Evolutionary conservation across 2,113 vertebrate genomes (phyloP), one percentile per base, ranked within the genome.

Genomic region (Triplophysa siluroides): DNA sequence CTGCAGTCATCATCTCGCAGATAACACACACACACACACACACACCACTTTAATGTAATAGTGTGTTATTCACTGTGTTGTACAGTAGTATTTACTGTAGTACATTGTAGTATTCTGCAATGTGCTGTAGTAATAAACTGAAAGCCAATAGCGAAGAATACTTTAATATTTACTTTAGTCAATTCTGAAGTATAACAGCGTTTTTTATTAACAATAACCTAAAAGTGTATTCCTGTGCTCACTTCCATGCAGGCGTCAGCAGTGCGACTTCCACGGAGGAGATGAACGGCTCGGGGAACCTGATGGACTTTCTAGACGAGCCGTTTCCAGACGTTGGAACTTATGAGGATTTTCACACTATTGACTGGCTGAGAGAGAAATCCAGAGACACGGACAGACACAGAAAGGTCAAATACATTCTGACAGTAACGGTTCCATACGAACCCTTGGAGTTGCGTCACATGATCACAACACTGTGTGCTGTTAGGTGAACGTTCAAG

Each of bases 301-400:
- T 98, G 81, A 98, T 98, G 97, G 97, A 99, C 88, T 98, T 99
- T 89, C 92, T 99, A 54, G 97, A 98, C 23, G 97, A 99, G 83
- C 96, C 98, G 10, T 95, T 98, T 85, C 97, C 97, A 0, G 98
- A 98, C 0, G 96, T 98, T 77, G 95, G 95, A 26, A 99, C 96
- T 0, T 99, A 99, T 0, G 97, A 98, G 67, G 98, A 99, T 88
- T 99, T 99, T 87, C 97, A 99, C 79, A 99, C 97, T 85, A 99
- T 99, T 0, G 98, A 99, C 90, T 99, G 98, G 98, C 91, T 99
- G 72, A 88, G 97, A 80, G 98, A 99, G 86, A 99, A 99, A 24
- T 98, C 97, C 1, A 91, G 96, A 0, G 98, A 99, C 90, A 98
- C 97, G 0, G 97, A 99, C 85, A 94, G 97, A 26, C 98, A 98